Percentiles rank a stretch among this genome's conserved stretches.
Conservation (phyloP, 1,140 invertebrate species). For the Trialeurodes vaporariorum region DNA sequence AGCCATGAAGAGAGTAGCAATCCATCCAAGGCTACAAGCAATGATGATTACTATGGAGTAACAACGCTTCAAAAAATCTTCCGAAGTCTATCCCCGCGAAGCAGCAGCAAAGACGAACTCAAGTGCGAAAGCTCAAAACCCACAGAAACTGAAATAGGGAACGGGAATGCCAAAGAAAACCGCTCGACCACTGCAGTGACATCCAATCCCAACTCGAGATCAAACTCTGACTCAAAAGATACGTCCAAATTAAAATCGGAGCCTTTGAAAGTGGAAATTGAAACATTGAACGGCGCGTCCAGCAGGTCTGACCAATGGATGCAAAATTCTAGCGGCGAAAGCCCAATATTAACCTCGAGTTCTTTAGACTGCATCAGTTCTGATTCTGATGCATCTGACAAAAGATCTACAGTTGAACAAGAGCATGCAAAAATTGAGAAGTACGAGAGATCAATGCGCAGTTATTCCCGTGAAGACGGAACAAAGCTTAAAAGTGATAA, state of each 20-base stretch:
- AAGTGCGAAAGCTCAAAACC: no score
- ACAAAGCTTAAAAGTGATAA: background rate
- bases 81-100: background rate
- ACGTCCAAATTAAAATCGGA: background rate
- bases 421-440: background rate
- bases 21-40: background rate
- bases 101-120: no score
- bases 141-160: no score
- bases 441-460: background rate
- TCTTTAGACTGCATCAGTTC: background rate
- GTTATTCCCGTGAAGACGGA: background rate
- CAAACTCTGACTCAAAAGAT: background rate
- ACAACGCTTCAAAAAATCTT: background rate
- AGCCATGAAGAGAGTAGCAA: background rate
- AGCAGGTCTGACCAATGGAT: background rate
- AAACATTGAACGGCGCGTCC: background rate
- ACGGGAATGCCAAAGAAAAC: no score
- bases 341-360: background rate
- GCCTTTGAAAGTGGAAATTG: background rate
- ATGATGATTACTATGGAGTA: background rate
- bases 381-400: background rate
- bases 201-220: no score
- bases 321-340: background rate
- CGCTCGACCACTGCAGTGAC: no score
- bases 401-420: background rate